These are phyloP conservation scores for Onychomys torridus DNA, from an alignment of 2,797 vertebrate genomes.

Conservation along the genomic window DNA sequence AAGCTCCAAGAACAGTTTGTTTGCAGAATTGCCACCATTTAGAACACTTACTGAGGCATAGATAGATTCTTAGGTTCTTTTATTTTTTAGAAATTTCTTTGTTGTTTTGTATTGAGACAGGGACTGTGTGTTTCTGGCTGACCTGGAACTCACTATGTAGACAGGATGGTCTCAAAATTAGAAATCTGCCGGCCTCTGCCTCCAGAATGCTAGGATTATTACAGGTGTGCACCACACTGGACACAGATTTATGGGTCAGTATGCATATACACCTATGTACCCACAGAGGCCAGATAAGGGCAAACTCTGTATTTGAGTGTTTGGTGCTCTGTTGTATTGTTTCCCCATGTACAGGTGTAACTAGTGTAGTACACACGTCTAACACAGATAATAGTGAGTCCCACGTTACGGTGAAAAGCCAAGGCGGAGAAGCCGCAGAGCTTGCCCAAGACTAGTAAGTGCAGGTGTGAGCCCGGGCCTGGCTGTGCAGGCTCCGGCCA, in stretches of 20 bases:
- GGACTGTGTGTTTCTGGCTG: background rate
- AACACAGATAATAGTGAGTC: background rate
- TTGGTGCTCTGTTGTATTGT: background rate
- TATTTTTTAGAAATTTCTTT: too few relatives aligned
- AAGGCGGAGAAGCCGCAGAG: background rate
- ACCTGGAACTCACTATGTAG: background rate
- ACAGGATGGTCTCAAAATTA: background rate
- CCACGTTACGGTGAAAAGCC: background rate
- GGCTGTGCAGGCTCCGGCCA: background rate
- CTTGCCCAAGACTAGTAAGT: background rate
- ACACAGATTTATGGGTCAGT: too few relatives aligned
- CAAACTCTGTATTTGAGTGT: background rate
- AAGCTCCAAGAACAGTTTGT: conserved; percentile 17
- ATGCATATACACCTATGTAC: too few relatives aligned
- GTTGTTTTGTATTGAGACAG: too few relatives aligned
- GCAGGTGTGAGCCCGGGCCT: background rate
- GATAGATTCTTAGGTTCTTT: background rate
- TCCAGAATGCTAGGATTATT: background rate
- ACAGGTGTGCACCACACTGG: background rate
- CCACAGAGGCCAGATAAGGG: too few relatives aligned
- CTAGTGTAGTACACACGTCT: background rate
- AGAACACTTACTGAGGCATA: background rate
- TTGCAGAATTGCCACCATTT: background rate
- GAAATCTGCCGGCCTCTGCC: background rate
- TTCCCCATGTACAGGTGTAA: background rate